Conservation (phyloP, 2,113 vertebrate genomes). For the Tyto alba region DNA sequence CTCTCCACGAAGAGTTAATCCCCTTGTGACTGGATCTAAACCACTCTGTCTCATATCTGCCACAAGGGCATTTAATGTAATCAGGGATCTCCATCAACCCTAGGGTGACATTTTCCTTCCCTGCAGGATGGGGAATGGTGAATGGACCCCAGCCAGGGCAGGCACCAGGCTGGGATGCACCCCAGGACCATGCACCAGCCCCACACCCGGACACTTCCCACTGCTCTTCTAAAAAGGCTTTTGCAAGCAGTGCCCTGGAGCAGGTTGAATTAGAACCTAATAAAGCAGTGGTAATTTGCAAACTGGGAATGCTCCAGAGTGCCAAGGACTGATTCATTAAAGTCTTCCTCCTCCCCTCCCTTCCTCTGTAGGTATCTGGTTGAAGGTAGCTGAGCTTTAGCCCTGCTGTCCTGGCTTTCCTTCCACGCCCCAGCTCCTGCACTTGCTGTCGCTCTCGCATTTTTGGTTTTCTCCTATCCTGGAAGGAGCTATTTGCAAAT, state of each 20-base stretch:
- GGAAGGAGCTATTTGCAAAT: not conserved
- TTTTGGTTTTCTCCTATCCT: not conserved
- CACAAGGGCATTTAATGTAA: not conserved
- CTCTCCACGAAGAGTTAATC: not conserved
- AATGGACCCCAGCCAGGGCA: not conserved
- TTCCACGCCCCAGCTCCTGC: accelerated
- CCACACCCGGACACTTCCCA: not conserved
- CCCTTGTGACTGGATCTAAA: not conserved
- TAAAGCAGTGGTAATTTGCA: slow-evolving; percentile 41
- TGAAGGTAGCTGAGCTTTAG: not conserved
- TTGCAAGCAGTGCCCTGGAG: slow-evolving; percentile 4
- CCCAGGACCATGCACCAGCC: not conserved
- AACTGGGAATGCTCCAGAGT: slow-evolving; percentile 33
- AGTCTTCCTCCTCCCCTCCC: not conserved
- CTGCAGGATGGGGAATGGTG: not conserved
- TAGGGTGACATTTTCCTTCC: not conserved
- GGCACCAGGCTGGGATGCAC: not conserved
- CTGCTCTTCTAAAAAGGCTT: not conserved
- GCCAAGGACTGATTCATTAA: slow-evolving; percentile 15
- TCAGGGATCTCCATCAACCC: not conserved
- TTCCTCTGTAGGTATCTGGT: not conserved
- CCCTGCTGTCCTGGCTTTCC: not conserved
- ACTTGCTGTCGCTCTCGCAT: not conserved
- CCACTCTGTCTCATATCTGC: not conserved
- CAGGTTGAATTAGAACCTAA: slow-evolving; percentile 8